Base-by-base conservation (phyloP, 92 coral and sea anemone genomes). In the Muricea muricata region DNA sequence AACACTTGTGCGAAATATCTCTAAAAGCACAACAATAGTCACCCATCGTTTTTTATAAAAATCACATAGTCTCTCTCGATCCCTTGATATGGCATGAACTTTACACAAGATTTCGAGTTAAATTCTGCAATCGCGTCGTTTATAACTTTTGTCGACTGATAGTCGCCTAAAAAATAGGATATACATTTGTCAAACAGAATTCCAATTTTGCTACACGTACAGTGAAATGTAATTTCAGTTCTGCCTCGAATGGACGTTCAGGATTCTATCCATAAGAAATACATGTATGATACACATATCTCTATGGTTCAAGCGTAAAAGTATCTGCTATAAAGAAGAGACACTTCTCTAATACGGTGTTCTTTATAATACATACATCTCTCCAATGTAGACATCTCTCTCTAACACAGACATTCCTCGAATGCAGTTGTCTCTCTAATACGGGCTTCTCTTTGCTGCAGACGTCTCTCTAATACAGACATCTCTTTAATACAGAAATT, bases 81-180 rank as follows among this genome's bases (percentile, higher is more conserved):
- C 17, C 55, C 31, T 70, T 20, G 33, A 8, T 28, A 29, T 2
- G 76, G 76, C 17, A n/a, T 2, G 26, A 70, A 70, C 76, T 70
- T 37, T 13, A 70, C 76, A 70, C 76, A 70, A 34, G 76, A 70
- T 34, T 70, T 70, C 33, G 76, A 35, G 48, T 70, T 70, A 18
- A 70, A 70, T 6, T 9, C 7, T 10, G 50, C 76, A 8, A 70
- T 70, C 12, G 76, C 26, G 26, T 35, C 17, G 18, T 21, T n/a
- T 0, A 70, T 70, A 34, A 70, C 14, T 6, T 21, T 6, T 17
- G 1, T 7, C 3, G 76, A 9, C 5, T 20, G 18, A 0, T 14
- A 33, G 54, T 42, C 76, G 14, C 76, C 39, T 10, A 21, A 35
- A 15, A 34, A 34, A 70, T 25, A 29, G 13, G n/a, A 39, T 42